Conservation (phyloP, 2,888 invertebrate genomes). For the Thelaira solivaga region DNA sequence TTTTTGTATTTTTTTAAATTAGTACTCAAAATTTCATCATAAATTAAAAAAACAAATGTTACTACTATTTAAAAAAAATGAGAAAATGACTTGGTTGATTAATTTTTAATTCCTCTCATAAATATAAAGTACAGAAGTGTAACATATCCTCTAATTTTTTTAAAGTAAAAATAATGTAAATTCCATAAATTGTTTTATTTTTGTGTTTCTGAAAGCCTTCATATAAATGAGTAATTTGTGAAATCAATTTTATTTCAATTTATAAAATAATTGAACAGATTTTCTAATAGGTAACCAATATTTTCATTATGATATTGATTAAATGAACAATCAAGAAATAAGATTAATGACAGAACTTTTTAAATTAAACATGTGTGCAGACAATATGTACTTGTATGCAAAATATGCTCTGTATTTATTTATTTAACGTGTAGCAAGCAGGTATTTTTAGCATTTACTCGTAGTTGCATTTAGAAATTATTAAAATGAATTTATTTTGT, state of each 20-base stretch:
- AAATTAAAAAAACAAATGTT: too few species aligned
- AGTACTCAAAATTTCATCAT: too few species aligned
- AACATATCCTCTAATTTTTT: too few species aligned
- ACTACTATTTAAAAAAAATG: too few species aligned
- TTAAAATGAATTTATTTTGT: conserved; percentile 7
- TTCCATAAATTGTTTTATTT: background rate
- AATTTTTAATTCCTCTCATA: too few species aligned
- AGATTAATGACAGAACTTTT: background rate
- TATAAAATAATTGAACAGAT: background rate
- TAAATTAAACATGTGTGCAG: background rate
- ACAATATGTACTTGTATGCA: too few species aligned
- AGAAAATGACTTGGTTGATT: too few species aligned
- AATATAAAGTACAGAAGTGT: too few species aligned
- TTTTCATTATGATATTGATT: conserved; percentile 7
- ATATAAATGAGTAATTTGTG: background rate
- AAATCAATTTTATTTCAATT: background rate
- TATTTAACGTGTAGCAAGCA: background rate
- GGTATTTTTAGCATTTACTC: background rate
- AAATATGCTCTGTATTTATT: too few species aligned
- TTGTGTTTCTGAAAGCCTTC: background rate
- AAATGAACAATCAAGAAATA: conserved; percentile 4
- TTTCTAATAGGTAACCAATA: too few species aligned
- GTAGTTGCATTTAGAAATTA: conserved; percentile 5
- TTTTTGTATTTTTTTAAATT: too few species aligned
- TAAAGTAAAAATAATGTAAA: background rate